Conservation (phyloP, 92 coral and sea anemone genomes). For the Phenganax subtilis region DNA sequence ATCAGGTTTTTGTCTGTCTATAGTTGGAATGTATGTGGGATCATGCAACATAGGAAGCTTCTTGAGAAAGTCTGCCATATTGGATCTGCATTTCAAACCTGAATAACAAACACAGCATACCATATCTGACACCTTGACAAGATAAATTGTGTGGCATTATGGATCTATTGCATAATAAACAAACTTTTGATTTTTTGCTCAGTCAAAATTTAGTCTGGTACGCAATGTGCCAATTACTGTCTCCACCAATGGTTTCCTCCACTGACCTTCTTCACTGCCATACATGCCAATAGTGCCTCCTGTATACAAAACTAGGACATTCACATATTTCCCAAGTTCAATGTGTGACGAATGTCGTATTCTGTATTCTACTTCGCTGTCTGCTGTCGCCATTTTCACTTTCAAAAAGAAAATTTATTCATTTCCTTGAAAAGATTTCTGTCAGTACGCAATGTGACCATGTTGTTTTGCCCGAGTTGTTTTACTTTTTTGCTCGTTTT, state of each 20-base stretch:
- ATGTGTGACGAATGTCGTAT: conserved; percentile 16
- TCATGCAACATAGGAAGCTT: conserved; percentile 85
- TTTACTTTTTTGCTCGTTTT: background rate
- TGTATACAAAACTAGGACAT: conserved; percentile 81
- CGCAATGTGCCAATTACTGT: background rate
- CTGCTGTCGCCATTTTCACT: background rate
- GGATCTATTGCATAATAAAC: background rate
- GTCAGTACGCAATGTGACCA: background rate
- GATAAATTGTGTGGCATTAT: background rate
- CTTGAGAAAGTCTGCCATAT: conserved; percentile 29
- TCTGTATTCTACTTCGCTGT: background rate
- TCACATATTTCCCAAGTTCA: conserved; percentile 16
- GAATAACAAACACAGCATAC: background rate
- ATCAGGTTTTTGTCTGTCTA: conserved; percentile 48
- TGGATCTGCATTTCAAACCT: conserved; percentile 24
- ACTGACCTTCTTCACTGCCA: conserved; percentile 65
- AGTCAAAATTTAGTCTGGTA: too few species aligned
- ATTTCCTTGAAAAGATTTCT: background rate
- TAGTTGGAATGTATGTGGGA: conserved; percentile 51
- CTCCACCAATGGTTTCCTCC: too few species aligned
- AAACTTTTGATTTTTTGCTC: too few species aligned
- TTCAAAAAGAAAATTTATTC: background rate
- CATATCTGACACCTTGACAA: background rate
- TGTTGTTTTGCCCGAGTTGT: background rate
- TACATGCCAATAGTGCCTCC: conserved; percentile 99